Percentiles rank a stretch among this genome's conserved stretches.
These are phyloP conservation scores for Sprattus sprattus DNA, from an alignment of 2,113 vertebrate genomes.

Conservation along the genomic window DNA sequence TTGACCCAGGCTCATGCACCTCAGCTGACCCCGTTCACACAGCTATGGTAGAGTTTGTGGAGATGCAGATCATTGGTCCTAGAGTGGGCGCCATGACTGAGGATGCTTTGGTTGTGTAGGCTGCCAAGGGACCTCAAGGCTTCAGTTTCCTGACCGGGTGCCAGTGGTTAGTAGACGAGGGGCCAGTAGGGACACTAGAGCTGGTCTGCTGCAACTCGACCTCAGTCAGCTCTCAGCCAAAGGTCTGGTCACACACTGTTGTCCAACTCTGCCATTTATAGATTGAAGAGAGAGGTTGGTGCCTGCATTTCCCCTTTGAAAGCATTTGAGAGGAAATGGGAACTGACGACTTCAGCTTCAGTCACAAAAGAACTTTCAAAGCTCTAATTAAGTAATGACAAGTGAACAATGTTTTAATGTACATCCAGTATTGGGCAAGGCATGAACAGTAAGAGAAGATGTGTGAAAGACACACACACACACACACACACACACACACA, in stretches of 20 bases:
- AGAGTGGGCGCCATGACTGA: conserved; percentile 14
- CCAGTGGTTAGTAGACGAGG: conserved; percentile 54
- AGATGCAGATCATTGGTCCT: conserved; percentile 29
- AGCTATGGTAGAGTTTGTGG: conserved; percentile 29
- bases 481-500: not conserved
- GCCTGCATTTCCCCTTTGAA: conserved; percentile 27
- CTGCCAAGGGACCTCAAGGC: conserved; percentile 35
- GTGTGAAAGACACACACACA: not conserved
- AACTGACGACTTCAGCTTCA: not conserved
- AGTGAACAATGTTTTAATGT: not conserved
- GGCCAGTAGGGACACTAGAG: conserved; percentile 38
- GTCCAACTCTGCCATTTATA: conserved; percentile 71
- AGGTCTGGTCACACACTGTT: conserved; percentile 66
- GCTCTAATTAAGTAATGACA: not conserved
- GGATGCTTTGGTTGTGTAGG: conserved; percentile 8
- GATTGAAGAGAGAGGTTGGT: conserved; percentile 52
- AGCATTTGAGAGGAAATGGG: not conserved
- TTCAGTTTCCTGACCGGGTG: conserved; percentile 44
- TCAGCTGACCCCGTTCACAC: not conserved
- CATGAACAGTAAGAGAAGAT: too few species aligned
- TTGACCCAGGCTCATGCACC: conserved; percentile 10
- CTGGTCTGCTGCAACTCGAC: conserved; percentile 58
- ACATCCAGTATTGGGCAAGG: not conserved
- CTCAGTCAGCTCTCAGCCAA: conserved; percentile 60
- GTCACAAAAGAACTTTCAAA: not conserved